These are phyloP conservation scores for Amaurobius ferox DNA, from an alignment of 2,888 invertebrate genomes.

Conservation along the genomic window DNA sequence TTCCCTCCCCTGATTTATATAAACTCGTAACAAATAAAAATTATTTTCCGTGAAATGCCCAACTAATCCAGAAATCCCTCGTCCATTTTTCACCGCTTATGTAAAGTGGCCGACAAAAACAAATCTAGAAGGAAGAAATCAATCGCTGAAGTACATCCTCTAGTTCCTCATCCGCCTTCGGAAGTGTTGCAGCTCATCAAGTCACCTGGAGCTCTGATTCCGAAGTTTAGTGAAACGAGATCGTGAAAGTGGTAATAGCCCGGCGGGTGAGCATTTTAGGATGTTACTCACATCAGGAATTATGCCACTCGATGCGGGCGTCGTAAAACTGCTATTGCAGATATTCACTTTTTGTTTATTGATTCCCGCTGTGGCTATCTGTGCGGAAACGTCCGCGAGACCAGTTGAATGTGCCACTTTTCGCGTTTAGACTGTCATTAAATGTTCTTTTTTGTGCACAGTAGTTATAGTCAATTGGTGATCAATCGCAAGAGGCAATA, in stretches of 20 bases:
- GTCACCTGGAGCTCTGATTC: constrained; percentile 13
- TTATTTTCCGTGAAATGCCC: too few species aligned
- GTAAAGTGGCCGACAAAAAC: too few species aligned
- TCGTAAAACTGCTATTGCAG: constrained; percentile 11
- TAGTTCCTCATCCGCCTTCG: neutral
- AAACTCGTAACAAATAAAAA: too few species aligned
- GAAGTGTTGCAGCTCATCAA: neutral
- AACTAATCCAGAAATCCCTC: too few species aligned
- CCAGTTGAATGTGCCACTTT: constrained; percentile 5
- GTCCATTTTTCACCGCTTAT: too few species aligned
- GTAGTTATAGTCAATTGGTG: neutral
- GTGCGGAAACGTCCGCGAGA: constrained; percentile 12
- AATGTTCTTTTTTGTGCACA: neutral
- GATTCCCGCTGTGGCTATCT: constrained; percentile 28
- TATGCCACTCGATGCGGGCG: constrained; percentile 47
- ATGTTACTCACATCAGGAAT: constrained; percentile 25
- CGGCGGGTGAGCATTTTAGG: neutral
- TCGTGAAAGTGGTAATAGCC: constrained; percentile 17
- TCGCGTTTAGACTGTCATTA: neutral
- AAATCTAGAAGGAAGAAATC: neutral
- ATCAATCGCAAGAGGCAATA: neutral
- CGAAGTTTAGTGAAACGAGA: constrained; percentile 10
- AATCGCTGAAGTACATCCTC: neutral
- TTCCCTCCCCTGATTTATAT: too few species aligned
- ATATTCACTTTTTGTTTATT: constrained; percentile 30